Evolutionary conservation across 2,797 vertebrate genomes (phyloP), one percentile per base, ranked within the genome.

Genomic region (Agapornis canus): DNA sequence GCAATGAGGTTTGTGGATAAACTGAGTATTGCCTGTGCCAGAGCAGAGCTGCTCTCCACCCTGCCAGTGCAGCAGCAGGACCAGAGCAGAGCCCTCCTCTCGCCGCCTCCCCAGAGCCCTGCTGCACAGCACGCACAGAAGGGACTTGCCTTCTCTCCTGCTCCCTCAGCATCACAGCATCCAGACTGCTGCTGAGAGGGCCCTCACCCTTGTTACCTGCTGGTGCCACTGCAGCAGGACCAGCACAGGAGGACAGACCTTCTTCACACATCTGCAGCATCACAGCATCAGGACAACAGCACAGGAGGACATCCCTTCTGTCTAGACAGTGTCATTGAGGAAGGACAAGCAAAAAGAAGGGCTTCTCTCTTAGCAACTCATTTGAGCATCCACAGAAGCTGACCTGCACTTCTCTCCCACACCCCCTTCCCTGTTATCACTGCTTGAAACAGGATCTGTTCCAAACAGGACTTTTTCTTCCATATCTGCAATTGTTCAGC

Each of bases 1-100:
- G 89, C 93, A 92, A 6, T 86, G 77, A 96, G 94, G 92, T 92
- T 66, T 94, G 72, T 94, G 95, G 79, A 78, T 83, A 92, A 92
- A 96, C 57, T 12, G 57, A 93, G 88, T 8, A 1, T 85, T 43
- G 48, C 57, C 63, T 56, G 3, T 92, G 92, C 87, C 91, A 94
- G 78, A 84, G 49, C 72, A 78, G 81, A 91, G 76, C 56, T 51
- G 92, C 40, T 87, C 90, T 93, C 89, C 87, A 48, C 86, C 90
- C 90, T 89, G 82, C 11, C 39, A 59, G 69, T 11, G 20, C 87
- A 79, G 83, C 78, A 63, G 60, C 45, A 57, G 43, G 49, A 86
- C 45, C 22, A 13, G 78, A 84, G 90, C 86, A n/a, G 49, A 87
- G 60, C 39, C 7, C 5, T 52, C 23, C 27, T 66, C 57, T 54